phyloP scores from a whole-genome alignment of 2,113 vertebrate species.

The Puffinus mauretanicus region DNA sequence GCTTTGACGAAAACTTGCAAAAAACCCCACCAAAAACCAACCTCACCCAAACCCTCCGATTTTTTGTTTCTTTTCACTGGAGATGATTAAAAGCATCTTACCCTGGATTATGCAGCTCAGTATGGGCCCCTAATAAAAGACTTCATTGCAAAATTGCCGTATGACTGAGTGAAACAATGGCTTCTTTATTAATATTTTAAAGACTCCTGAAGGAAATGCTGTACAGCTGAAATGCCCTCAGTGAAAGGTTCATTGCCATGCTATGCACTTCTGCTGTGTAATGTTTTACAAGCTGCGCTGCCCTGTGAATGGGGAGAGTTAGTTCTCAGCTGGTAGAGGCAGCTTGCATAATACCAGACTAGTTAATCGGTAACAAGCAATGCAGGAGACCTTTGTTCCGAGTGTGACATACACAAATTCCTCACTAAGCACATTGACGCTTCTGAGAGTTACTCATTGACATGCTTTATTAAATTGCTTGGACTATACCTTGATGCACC shows the following conservation, averaged over 20 bases:
- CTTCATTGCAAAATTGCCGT: conserved; percentile 15
- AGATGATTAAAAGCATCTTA: conserved; percentile 26
- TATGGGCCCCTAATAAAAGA: background rate
- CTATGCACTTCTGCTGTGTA: conserved; percentile 22
- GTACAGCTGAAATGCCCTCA: conserved; percentile 13
- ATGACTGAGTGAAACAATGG: conserved; percentile 30
- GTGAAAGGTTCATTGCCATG: conserved; percentile 39
- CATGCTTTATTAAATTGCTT: conserved; percentile 31
- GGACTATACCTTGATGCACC: background rate
- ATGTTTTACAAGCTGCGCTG: conserved; percentile 24
- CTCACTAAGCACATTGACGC: conserved; percentile 47
- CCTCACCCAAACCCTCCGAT: background rate
- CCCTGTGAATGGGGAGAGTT: conserved; percentile 28
- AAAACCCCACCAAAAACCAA: background rate
- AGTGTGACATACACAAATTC: conserved; percentile 43
- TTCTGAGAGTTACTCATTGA: conserved; percentile 67
- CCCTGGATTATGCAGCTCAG: conserved; percentile 1
- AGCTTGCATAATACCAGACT: conserved; percentile 33
- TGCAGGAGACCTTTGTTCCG: conserved; percentile 70
- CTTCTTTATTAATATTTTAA: conserved; percentile 43
- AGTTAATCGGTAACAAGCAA: conserved; percentile 71
- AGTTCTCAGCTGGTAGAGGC: conserved; percentile 8
- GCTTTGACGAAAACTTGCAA: background rate
- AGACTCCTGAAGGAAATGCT: conserved; percentile 41
- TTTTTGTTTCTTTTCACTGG: conserved; percentile 8